Conservation (phyloP, 1,140 invertebrate genomes). For the Ostrea denselamellosa region DNA sequence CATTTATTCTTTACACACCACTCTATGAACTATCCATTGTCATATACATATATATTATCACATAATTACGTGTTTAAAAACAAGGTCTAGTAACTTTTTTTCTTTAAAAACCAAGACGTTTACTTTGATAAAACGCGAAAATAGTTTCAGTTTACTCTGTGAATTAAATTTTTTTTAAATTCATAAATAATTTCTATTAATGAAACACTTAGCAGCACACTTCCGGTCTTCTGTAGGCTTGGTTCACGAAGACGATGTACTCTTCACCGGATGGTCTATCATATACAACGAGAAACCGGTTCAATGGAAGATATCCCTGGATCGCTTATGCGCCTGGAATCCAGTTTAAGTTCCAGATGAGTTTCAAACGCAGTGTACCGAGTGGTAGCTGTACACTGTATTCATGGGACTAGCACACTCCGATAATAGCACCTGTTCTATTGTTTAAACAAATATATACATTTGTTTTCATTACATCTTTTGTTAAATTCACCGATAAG, state of each 20-base stretch:
- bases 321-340: neutral
- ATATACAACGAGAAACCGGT: neutral
- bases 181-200: neutral
- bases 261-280: neutral
- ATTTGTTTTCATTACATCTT: no score
- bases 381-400: neutral
- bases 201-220: neutral
- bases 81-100: no score
- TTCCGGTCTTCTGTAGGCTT: neutral
- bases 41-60: no score
- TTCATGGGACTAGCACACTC: neutral
- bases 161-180: neutral
- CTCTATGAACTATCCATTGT: no score
- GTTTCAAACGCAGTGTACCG: neutral
- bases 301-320: neutral
- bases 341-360: constrained; percentile 12
- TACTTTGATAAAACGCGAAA: no score
- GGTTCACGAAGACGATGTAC: neutral
- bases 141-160: no score
- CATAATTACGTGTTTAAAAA: no score
- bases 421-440: neutral
- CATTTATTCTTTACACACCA: no score
- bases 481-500: no score
- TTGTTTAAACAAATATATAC: neutral
- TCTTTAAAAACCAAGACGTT: no score